Evolutionary conservation across 2,888 invertebrate species (phyloP).

Genomic region (Leucophenga maculata): DNA sequence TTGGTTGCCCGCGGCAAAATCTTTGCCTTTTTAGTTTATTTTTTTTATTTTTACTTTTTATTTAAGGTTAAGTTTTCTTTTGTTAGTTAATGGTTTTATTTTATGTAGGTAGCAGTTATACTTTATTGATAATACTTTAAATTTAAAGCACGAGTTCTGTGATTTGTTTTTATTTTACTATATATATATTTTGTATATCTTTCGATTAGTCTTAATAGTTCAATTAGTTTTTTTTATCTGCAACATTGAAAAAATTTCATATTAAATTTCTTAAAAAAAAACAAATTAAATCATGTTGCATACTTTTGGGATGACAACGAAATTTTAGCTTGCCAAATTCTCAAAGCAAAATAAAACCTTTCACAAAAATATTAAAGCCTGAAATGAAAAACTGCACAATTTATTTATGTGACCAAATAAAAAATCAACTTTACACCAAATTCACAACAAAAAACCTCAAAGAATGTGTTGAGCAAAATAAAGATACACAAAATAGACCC

Average conservation of each 20-base stretch:
- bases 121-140: no score
- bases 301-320: no score
- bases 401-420: not conserved
- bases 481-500: slow-evolving; percentile 50
- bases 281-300: no score
- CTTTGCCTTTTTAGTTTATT: not conserved
- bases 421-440: slow-evolving; percentile 16
- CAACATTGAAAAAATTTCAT: no score
- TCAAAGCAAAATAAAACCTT: slow-evolving; percentile 3
- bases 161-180: no score
- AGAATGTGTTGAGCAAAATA: slow-evolving; percentile 57
- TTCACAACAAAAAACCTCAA: slow-evolving; percentile 36
- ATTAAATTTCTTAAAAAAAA: no score
- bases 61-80: not conserved
- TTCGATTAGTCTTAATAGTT: no score
- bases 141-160: no score
- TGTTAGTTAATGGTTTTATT: not conserved
- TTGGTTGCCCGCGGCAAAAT: not conserved
- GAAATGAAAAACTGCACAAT: slow-evolving; percentile 2
- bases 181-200: no score
- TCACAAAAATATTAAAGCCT: not conserved
- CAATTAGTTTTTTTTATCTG: no score
- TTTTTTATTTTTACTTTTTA: slow-evolving; percentile 1
- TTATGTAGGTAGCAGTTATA: not conserved
- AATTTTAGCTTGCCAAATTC: not conserved